phyloP scores from a whole-genome alignment of 2,888 invertebrate species.

The Chymomyza caudatula region DNA sequence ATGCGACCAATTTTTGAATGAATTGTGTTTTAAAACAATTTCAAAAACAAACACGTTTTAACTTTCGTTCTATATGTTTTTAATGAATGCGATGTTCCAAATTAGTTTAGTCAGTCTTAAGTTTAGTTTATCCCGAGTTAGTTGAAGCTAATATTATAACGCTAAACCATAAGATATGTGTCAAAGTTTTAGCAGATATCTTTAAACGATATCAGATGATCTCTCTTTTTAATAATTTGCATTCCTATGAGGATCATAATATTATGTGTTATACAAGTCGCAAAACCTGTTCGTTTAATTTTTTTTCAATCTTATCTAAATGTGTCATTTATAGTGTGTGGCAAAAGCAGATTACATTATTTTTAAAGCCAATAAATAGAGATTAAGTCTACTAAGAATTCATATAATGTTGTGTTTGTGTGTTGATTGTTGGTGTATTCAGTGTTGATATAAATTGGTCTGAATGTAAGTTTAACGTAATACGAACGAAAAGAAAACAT shows the following conservation, averaged over 20 bases:
- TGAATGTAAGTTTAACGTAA: not conserved
- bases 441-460: not conserved
- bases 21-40: not conserved
- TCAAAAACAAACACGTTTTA: too few species aligned
- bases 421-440: slow-evolving; percentile 2
- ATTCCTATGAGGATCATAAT: not conserved
- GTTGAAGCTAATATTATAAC: not conserved
- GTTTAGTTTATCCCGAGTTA: not conserved
- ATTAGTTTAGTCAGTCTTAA: not conserved
- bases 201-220: not conserved
- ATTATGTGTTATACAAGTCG: too few species aligned
- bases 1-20: not conserved
- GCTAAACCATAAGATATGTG: not conserved
- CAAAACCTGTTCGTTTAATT: not conserved
- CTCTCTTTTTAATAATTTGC: not conserved
- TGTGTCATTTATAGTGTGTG: not conserved
- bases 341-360: not conserved
- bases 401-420: not conserved
- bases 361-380: not conserved
- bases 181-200: not conserved
- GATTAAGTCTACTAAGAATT: not conserved
- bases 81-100: not conserved
- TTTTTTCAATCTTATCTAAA: not conserved
- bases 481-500: not conserved
- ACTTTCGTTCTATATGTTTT: too few species aligned